phyloP scores from a whole-genome alignment of 2,888 invertebrate genomes.

The Busseola fusca region DNA sequence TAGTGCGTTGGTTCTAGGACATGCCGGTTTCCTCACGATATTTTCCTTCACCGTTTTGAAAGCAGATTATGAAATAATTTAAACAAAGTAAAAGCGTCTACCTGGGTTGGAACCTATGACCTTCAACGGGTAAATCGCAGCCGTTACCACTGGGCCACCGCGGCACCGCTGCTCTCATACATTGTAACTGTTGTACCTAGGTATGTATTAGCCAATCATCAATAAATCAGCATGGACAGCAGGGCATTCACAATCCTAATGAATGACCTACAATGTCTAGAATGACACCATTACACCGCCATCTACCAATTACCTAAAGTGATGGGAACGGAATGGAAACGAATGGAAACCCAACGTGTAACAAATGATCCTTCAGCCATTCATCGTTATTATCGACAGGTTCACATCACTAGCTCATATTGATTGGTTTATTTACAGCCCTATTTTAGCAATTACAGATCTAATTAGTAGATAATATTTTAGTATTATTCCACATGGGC shows the following conservation, averaged over 20 bases:
- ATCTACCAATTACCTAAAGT: conserved; percentile 14
- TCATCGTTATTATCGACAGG: conserved; percentile 26
- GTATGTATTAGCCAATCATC: neutral
- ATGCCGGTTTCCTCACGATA: too few relatives aligned
- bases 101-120: too few relatives aligned
- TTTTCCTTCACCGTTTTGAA: too few relatives aligned
- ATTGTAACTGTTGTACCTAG: neutral
- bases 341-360: conserved; percentile 15
- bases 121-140: too few relatives aligned
- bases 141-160: too few relatives aligned
- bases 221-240: conserved; percentile 14
- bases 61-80: too few relatives aligned
- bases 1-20: too few relatives aligned
- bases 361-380: conserved; percentile 13
- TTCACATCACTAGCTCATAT: conserved; percentile 27
- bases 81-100: too few relatives aligned
- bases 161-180: too few relatives aligned
- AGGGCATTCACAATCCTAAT: neutral
- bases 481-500: neutral
- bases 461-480: conserved; percentile 10
- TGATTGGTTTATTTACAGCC: neutral
- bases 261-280: neutral
- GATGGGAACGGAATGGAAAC: conserved; percentile 1
- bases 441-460: conserved; percentile 22
- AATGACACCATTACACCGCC: neutral